Percentiles rank a stretch among this genome's conserved stretches.
phyloP scores from a whole-genome alignment of 2,113 vertebrate species.

The Desmodus rotundus region DNA sequence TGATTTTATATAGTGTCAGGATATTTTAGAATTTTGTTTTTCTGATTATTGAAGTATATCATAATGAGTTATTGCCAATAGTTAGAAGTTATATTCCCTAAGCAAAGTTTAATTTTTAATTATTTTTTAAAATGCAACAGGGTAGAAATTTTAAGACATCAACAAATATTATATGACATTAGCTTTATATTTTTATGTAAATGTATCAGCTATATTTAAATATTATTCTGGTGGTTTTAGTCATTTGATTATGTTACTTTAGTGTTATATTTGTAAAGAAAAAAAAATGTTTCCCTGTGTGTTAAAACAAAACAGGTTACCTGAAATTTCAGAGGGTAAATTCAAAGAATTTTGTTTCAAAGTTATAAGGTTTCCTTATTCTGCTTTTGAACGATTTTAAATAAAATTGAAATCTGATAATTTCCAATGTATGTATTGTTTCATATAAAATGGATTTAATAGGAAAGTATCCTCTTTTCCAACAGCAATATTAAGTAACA shows the following conservation, averaged over 20 bases:
- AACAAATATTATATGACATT: background rate
- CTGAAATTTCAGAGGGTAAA: background rate
- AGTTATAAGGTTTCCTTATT: background rate
- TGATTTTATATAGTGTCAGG: background rate
- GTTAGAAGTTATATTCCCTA: background rate
- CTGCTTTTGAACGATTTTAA: background rate
- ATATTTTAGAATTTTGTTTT: background rate
- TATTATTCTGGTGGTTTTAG: background rate
- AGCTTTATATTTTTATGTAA: background rate
- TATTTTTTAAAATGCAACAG: background rate
- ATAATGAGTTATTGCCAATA: background rate
- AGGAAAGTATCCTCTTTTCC: background rate
- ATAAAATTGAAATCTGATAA: background rate
- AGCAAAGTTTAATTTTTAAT: background rate
- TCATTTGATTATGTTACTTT: background rate
- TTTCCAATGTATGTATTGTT: background rate
- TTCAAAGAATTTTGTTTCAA: background rate
- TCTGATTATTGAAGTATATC: background rate
- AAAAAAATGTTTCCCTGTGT: background rate
- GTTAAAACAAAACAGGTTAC: background rate
- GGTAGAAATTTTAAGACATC: background rate
- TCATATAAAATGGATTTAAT: background rate
- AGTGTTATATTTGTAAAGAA: background rate
- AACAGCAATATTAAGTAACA: background rate
- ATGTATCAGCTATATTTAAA: background rate